Percentiles rank a stretch among this genome's conserved stretches.
These are phyloP conservation scores for Clamator glandarius DNA, from an alignment of 2,797 vertebrate genomes.

Conservation along the genomic window DNA sequence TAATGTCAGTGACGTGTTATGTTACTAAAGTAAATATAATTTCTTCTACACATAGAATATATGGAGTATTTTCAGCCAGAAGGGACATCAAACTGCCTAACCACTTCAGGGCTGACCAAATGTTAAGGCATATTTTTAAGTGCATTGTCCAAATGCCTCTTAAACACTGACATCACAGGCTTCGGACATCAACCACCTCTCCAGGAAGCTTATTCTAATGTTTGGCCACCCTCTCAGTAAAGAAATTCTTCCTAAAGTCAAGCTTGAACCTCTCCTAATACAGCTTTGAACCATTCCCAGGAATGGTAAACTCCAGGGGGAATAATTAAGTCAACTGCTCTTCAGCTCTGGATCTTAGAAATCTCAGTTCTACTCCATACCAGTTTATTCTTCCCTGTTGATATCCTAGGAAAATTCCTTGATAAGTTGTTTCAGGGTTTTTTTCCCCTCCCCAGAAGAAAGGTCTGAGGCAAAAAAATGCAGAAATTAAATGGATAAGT, in stretches of 20 bases:
- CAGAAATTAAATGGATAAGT: background rate
- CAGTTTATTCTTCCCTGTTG: background rate
- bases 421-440: background rate
- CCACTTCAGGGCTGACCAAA: background rate
- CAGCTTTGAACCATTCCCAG: background rate
- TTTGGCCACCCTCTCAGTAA: rapidly evolving
- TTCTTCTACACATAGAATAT: background rate
- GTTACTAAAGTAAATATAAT: background rate
- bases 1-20: background rate
- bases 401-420: background rate
- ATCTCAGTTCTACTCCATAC: background rate
- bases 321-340: background rate
- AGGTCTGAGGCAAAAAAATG: background rate
- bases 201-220: background rate
- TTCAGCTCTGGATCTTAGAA: background rate
- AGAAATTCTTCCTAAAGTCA: background rate
- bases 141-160: background rate
- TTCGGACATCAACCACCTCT: too few species aligned
- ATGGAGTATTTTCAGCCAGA: background rate
- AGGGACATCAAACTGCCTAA: background rate
- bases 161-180: background rate
- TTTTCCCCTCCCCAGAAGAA: background rate
- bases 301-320: background rate
- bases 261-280: background rate
- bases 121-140: background rate